Conservation (phyloP, 37 sponge, comb jelly and placozoan genomes). For the Haliclona indistincta region DNA sequence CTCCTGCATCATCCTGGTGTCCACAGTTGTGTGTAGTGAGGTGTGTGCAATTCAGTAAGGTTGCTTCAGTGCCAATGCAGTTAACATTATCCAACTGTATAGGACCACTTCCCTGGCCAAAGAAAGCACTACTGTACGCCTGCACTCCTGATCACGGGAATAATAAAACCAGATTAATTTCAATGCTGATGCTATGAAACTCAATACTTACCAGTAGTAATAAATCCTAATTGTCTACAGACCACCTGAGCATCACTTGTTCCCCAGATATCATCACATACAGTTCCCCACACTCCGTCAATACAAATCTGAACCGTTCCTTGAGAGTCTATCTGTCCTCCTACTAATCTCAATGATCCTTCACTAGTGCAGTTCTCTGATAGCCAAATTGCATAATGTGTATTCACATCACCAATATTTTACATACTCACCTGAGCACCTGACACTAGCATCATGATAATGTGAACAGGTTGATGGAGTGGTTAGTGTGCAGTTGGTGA, state of each 20-base stretch:
- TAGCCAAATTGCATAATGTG: too few relatives aligned
- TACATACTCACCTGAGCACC: too few relatives aligned
- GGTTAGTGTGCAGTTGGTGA: too few relatives aligned
- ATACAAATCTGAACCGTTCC: neutral
- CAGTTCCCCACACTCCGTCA: neutral
- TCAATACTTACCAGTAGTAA: neutral
- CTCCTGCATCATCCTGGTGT: too few relatives aligned
- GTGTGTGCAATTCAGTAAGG: neutral
- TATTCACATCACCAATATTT: too few relatives aligned
- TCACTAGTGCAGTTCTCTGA: neutral
- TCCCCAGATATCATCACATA: neutral
- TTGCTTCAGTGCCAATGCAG: conserved; percentile 8
- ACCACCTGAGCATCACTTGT: conserved; percentile 7
- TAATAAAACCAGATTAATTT: too few relatives aligned
- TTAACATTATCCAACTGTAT: neutral
- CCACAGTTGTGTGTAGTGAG: neutral
- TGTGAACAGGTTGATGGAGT: too few relatives aligned
- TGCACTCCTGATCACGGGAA: too few relatives aligned
- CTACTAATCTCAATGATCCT: neutral
- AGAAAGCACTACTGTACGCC: too few relatives aligned
- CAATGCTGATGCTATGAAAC: too few relatives aligned
- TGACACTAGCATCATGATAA: too few relatives aligned
- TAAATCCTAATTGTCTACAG: conserved; percentile 7
- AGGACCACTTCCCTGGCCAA: conserved; percentile 21
- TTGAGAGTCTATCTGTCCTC: neutral